Evolutionary conservation across 2,797 vertebrate species (phyloP), one percentile per base, ranked within the genome.

Genomic region (Champsocephalus esox): DNA sequence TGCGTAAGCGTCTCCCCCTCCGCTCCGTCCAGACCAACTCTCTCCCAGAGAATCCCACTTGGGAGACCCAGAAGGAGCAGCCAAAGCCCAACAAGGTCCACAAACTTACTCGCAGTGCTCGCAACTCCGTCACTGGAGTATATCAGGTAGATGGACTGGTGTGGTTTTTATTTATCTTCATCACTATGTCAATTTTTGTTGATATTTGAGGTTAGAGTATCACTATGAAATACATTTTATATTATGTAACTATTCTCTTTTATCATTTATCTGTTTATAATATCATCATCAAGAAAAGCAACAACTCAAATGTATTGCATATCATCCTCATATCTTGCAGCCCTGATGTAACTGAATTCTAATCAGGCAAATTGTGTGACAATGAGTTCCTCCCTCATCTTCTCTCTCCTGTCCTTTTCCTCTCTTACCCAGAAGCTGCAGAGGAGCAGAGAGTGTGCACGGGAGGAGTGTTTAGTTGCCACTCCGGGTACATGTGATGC

Each of bases 1-100:
- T 99, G 75, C 93, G 96, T 46, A 97, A 96, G 66, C 87, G 96
- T 51, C 93, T 96, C 32, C 97, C 97, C 0, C 85, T 99, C n/a
- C 94, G 95, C 21, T 82, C 91, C 0, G 87, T 97, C 49, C 95
- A 97, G 86, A 17, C 95, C 59, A 96, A 94, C 87, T 94, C 91
- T 24, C 87, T 95, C 3, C 86, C 90, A 0, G 87, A 94, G 16
- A 94, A 94, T 12, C 93, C 94, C 0, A 92, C 93, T 4, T 93
- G 94, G 93, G 95, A 96, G 87, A 88, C 79, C 9, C 73, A 90
- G 50, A 93, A 95, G 80, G 83, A 89, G 44, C 91, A 92, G 70
- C 93, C 92, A 11, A 94, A 93, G 67, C 73, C 92, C 19, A 93
- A 84, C 68, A 34, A 94, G 1, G 88, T 97, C 58, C 93, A 83